Evolutionary conservation across 2,113 vertebrate genomes (phyloP), one percentile per base, ranked within the genome.

Genomic region (Pleuronectes platessa): DNA sequence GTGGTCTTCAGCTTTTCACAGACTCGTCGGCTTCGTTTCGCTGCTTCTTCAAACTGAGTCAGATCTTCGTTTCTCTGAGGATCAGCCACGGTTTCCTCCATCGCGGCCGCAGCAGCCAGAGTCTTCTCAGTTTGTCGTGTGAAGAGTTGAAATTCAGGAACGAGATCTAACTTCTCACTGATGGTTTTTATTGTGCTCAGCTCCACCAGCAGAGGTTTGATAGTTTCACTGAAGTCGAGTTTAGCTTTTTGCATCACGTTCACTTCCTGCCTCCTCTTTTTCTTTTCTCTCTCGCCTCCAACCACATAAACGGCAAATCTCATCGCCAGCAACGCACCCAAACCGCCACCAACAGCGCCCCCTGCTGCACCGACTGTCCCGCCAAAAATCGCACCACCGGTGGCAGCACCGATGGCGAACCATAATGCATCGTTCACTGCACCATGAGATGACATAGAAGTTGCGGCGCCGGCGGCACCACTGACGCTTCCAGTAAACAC

Each of bases 71-170:
- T 0, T 0, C 2, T 2, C 23, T 15, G 10, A 51, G 5, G 5
- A 58, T 20, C 35, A 0, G 0, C 27, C 42, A 61, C 0, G 0
- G 3, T 21, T 24, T 37, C 13, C 53, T 59, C 15, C 76, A 68
- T 21, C 15, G 0, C 20, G 0, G 12, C 14, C 42, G 61, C 65
- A 3, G n/a, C 35, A 3, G 12, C 0, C 61, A 85, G 51, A 11
- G 65, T 70, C 12, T 31, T 58, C 0, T 21, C 55, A 0, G 26
- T 13, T 18, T 74, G 61, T 6, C 1, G 18, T 0, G 27, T 3
- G 0, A 76, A 1, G 0, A 20, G 0, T 2, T 11, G 17, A 15
- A 37, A 35, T 0, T 20, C 13, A 0, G 0, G 11, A 0, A 18
- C 21, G 27, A 4, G 8, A 15, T 23, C 15, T 54, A 73, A 66